Base-by-base conservation (phyloP, 2,888 invertebrate species). In the Pachymerium ferrugineum region DNA sequence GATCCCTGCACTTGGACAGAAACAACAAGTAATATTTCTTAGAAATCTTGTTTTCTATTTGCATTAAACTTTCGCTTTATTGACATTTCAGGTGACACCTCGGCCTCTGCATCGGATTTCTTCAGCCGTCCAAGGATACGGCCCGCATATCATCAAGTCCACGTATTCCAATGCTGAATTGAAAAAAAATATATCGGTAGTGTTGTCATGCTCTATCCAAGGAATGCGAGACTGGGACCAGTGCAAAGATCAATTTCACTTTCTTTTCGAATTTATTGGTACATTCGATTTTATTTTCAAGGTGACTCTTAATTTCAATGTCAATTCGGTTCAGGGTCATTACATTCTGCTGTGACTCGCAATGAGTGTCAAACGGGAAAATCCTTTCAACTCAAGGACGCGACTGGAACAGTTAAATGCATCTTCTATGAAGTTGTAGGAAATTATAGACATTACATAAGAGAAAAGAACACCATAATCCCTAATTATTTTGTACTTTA, bases 381-480 rank as follows among this genome's bases (percentile, higher is more conserved):
- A 16, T 30, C 30, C 31, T 70, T 70, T 31, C 70, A 28, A 10
- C 30, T 70, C 19, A 42, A 72, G 35, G 72, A 72, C 42, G 42
- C 22, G 12, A 47, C 25, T 22, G 42, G 29, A 12, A 72, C 28
- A 14, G 28, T 72, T 28, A 29, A 29, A 25, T 72, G 72, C 72
- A 47, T 47, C 28, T 72, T 72, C 31, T 72, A 47, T 72, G 28
- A 72, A 47, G 42, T 72, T 28, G 72, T 72, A 47, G 42, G 25
- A 14, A 22, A 67, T 28, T 67, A 67, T 67, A 42, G n/a, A 42
- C 42, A 42, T 69, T 68, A 19, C 19, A 68, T 16, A 68, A 10
- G 19, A 68, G 19, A 8, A 68, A 68, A 68, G n/a, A n/a, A n/a
- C n/a, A n/a, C n/a, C n/a, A n/a, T n/a, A n/a, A n/a, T n/a, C n/a